phyloP scores from a whole-genome alignment of 2,888 invertebrate genomes.

The Limnephilus auricula region DNA sequence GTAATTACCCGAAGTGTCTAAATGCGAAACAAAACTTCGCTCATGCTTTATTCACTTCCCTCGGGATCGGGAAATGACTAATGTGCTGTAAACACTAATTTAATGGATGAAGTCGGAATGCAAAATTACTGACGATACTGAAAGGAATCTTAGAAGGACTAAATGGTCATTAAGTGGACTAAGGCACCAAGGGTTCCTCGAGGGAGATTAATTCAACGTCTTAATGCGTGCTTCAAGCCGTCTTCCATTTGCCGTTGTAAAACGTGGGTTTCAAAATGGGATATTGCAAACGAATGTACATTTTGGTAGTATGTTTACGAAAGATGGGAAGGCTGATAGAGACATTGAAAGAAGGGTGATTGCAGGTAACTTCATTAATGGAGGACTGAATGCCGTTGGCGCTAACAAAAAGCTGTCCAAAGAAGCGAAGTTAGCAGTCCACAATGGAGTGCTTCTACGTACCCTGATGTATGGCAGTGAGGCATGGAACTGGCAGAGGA shows the following conservation, averaged over 20 bases:
- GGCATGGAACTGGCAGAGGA: too few relatives aligned
- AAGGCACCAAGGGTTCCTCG: background rate
- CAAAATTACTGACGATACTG: constrained; percentile 53
- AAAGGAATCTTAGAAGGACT: constrained; percentile 40
- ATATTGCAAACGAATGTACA: background rate
- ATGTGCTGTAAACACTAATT: constrained; percentile 61
- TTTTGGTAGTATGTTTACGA: background rate
- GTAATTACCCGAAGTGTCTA: constrained; percentile 14
- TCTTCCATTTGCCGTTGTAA: background rate
- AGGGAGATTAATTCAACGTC: background rate
- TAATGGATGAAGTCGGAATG: constrained; percentile 59
- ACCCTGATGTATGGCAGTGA: too few relatives aligned
- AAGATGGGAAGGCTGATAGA: too few relatives aligned
- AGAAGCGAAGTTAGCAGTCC: too few relatives aligned
- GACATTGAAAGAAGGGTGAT: too few relatives aligned
- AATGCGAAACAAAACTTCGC: constrained; percentile 45
- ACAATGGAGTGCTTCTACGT: too few relatives aligned
- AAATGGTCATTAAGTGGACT: constrained; percentile 53
- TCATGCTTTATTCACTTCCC: constrained; percentile 22
- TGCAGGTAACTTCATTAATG: too few relatives aligned
- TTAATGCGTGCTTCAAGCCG: background rate
- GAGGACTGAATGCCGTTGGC: too few relatives aligned
- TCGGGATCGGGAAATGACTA: constrained; percentile 53
- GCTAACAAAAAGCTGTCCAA: too few relatives aligned
- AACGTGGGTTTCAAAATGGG: background rate